Evolutionary conservation across 2,797 vertebrate genomes (phyloP).

Genomic region (Siniperca undulata): DNA sequence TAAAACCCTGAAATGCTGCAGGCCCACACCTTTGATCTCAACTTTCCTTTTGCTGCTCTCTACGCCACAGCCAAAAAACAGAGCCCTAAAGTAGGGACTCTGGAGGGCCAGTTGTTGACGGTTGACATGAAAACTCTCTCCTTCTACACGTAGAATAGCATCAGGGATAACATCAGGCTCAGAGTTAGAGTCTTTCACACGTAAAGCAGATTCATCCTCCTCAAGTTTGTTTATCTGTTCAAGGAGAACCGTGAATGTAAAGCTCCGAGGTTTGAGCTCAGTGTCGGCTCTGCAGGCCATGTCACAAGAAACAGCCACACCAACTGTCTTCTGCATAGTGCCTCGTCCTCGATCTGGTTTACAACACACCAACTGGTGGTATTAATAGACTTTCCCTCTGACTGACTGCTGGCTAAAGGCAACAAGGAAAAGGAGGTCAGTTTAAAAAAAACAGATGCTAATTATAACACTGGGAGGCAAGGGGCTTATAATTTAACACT

Average conservation of each 20-base stretch:
- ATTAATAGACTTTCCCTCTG: conserved; percentile 75
- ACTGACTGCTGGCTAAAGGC: conserved; percentile 35
- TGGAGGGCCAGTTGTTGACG: conserved; percentile 83
- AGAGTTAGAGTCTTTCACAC: neutral
- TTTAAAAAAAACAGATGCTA: conserved; percentile 59
- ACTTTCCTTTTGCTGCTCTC: conserved; percentile 85
- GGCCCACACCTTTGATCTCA: conserved; percentile 84
- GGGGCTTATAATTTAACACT: accelerated
- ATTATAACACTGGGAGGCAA: conserved; percentile 26
- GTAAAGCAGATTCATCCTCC: conserved; percentile 35
- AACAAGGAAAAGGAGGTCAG: conserved; percentile 61
- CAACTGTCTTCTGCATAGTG: conserved; percentile 28
- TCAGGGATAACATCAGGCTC: conserved; percentile 79
- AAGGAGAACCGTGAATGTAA: conserved; percentile 2
- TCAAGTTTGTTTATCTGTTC: conserved; percentile 43
- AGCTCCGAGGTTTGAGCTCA: conserved; percentile 45
- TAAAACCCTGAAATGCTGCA: conserved; percentile 84
- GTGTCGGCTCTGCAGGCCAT: conserved; percentile 73
- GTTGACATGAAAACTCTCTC: conserved; percentile 87
- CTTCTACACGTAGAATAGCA: conserved; percentile 83
- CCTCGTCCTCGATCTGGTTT: conserved; percentile 54
- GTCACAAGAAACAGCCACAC: conserved; percentile 51
- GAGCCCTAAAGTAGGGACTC: conserved; percentile 91
- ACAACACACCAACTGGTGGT: conserved; percentile 61
- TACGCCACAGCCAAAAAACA: conserved; percentile 90